Evolutionary conservation across 1,140 invertebrate species (phyloP), one percentile per base, ranked within the genome.

Genomic region (Euschistus heros): DNA sequence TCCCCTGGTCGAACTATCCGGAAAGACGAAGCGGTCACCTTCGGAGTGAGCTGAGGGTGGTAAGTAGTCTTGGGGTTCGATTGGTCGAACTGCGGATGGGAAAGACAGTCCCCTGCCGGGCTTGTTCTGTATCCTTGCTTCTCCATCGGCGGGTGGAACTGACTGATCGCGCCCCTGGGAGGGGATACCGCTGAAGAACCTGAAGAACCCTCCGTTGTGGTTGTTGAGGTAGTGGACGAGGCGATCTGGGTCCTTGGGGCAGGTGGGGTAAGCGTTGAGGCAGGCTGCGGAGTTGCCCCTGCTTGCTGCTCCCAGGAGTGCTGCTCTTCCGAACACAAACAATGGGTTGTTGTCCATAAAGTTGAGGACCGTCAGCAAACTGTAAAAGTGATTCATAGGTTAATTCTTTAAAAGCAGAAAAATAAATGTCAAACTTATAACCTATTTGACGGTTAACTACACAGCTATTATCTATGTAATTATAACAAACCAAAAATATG

Each of bases 171-270:
- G 33, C 1, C 33, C 33, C 10, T 37, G 33, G 5, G 33, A 37
- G 1, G 67, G 65, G 1, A 47, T 30, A 3, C 65, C 62, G 64
- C 80, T 83, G 72, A 91, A 90, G 70, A 86, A 87, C 63, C 86
- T 80, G 73, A 90, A 91, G 73, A 91, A 89, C 13, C 89, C 89
- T 47, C 89, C 89, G 65, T 89, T 89, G 72, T 92, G 82, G 75
- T 91, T 92, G 75, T 92, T 91, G 55, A 91, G 76, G 73, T 91
- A 91, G 72, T 87, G 76, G 33, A 90, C 79, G 13, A 90, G 76
- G 70, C 83, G 80, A 66, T 86, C 81, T 27, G 85, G 77, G 71
- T 87, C 84, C 66, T 80, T 81, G 0, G 89, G 89, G 69, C 89
- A 92, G 27, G 80, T 79, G 0, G 84, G 80, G 68, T 88, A 91